phyloP scores from a whole-genome alignment of 2,797 vertebrate genomes.

The Micromesistius poutassou region DNA sequence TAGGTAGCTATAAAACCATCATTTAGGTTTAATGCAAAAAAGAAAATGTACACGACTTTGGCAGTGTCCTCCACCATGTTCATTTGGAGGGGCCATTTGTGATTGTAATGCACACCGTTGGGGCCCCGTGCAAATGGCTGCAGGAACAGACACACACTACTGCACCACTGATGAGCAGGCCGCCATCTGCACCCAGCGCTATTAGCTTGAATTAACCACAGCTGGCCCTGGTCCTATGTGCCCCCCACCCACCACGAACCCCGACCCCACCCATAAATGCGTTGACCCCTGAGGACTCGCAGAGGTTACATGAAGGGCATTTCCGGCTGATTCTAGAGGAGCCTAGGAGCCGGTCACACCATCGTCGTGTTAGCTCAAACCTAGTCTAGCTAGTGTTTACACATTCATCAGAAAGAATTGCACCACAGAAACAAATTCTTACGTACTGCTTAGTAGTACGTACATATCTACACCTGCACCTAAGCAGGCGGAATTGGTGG shows the following conservation, averaged over 20 bases:
- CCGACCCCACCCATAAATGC: not conserved
- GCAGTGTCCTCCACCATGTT: not conserved
- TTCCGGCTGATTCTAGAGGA: not conserved
- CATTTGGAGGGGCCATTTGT: conserved; percentile 42
- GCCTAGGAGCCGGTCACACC: too few species aligned
- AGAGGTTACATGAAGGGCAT: not conserved
- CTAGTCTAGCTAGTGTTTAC: too few species aligned
- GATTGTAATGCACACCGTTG: conserved; percentile 49
- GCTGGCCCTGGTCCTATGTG: conserved; percentile 50
- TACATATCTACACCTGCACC: too few species aligned
- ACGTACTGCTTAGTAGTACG: too few species aligned
- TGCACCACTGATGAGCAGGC: conserved; percentile 14
- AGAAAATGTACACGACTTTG: conserved; percentile 5
- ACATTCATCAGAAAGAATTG: too few species aligned
- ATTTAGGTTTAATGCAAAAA: conserved; percentile 38
- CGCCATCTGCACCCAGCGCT: conserved; percentile 56
- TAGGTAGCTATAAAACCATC: conserved; percentile 34
- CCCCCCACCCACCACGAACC: conserved; percentile 22
- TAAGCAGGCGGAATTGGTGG: not conserved
- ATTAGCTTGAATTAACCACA: conserved; percentile 58
- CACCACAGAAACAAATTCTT: too few species aligned
- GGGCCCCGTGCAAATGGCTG: conserved; percentile 27
- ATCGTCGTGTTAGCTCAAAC: too few species aligned
- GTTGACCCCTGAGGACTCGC: not conserved
- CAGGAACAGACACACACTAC: not conserved